Percentiles rank a stretch among this genome's conserved stretches.
Conservation (phyloP, 2,113 vertebrate species). For the Emydura subglobosa region DNA sequence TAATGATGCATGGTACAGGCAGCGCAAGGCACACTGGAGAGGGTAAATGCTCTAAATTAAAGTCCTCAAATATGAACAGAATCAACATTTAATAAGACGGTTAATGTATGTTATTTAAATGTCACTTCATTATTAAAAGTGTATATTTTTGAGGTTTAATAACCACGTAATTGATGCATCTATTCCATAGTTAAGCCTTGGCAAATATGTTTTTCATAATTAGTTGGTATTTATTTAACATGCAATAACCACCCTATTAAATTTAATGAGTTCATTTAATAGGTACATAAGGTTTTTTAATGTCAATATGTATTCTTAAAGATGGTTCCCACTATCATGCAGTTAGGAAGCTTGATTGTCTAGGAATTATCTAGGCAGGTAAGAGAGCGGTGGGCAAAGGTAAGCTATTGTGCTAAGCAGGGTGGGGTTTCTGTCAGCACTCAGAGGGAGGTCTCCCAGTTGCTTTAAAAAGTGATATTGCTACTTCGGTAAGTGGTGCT, state of each 20-base stretch:
- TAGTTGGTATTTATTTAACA: constrained; percentile 82
- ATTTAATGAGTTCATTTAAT: constrained; percentile 81
- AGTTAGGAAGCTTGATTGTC: background rate
- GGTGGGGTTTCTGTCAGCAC: background rate
- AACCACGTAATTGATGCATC: constrained; percentile 80
- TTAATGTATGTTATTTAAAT: constrained; percentile 65
- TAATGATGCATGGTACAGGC: constrained; percentile 59
- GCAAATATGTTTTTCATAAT: constrained; percentile 82
- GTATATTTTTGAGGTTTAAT: constrained; percentile 80
- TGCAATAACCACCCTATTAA: constrained; percentile 80
- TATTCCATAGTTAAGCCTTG: constrained; percentile 78
- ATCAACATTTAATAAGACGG: constrained; percentile 75
- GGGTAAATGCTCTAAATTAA: constrained; percentile 54
- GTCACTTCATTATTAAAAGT: constrained; percentile 70
- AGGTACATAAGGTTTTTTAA: constrained; percentile 57
- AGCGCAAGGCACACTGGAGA: constrained; percentile 24
- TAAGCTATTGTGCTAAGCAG: fast-evolving
- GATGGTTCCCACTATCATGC: fast-evolving
- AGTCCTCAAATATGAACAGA: constrained; percentile 69
- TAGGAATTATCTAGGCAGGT: background rate
- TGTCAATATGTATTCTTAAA: constrained; percentile 31
- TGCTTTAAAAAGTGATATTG: background rate
- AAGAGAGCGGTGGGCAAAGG: background rate
- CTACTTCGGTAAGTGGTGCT: background rate
- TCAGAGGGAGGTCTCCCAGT: background rate